A percentile compares a stretch with the other conserved stretches of the same genome.
Evolutionary conservation across 2,113 vertebrate species (phyloP).

Genomic region (Callipepla squamata): DNA sequence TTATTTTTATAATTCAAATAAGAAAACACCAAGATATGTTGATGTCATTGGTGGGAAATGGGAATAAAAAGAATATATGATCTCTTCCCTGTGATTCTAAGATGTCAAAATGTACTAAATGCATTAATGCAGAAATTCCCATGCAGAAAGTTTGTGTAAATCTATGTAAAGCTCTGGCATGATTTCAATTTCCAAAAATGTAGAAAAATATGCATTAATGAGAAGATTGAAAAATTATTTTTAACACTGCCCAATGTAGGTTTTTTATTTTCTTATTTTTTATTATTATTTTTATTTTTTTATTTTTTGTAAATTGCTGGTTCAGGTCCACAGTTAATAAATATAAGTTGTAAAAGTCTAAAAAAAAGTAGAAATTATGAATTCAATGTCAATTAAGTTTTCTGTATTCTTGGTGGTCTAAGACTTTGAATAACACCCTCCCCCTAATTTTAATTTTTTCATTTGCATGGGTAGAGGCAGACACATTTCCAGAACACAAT

Average conservation of each 20-base stretch:
- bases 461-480: fast-evolving
- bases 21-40: not conserved
- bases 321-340: not conserved
- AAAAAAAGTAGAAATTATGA: not conserved
- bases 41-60: not conserved
- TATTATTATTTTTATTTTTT: not conserved
- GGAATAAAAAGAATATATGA: not conserved
- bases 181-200: not conserved
- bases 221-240: not conserved
- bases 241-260: too few species aligned
- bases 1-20: not conserved
- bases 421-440: not conserved
- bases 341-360: not conserved
- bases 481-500: not conserved
- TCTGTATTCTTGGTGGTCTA: not conserved
- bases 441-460: too few species aligned
- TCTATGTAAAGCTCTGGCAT: not conserved
- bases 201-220: not conserved
- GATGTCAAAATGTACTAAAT: not conserved
- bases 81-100: not conserved
- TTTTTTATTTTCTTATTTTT: too few species aligned
- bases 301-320: not conserved
- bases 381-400: not conserved
- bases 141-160: not conserved
- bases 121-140: not conserved